A percentile compares a stretch with the other conserved stretches of the same genome.
phyloP scores from a whole-genome alignment of 2,797 vertebrate species.

The Chromis chromis region DNA sequence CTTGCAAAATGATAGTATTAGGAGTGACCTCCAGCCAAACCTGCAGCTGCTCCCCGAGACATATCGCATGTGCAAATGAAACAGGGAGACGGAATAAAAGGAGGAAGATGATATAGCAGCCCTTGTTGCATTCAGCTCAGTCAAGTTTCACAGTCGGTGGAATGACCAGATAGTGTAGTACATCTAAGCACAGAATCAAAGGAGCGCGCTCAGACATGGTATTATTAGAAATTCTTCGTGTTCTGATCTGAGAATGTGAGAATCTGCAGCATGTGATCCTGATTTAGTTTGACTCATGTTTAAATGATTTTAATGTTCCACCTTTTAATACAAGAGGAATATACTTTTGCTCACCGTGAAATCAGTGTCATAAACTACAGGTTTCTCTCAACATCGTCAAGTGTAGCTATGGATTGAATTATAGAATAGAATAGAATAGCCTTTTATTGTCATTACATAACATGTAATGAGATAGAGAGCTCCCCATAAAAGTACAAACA shows the following conservation, averaged over 20 bases:
- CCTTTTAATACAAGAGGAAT: background rate
- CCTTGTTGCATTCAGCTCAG: constrained; percentile 9
- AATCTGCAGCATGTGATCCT: background rate
- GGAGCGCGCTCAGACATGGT: background rate
- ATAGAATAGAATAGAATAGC: too few species aligned
- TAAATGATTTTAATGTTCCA: background rate
- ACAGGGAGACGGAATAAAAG: background rate
- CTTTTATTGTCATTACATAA: too few species aligned
- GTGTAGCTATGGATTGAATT: background rate
- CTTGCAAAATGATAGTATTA: constrained; percentile 39
- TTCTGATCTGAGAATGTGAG: background rate
- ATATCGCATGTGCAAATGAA: background rate
- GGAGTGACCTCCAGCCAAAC: constrained; percentile 48
- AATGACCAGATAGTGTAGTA: background rate
- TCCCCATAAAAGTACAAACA: too few species aligned
- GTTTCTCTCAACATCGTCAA: background rate
- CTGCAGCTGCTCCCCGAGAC: constrained; percentile 23
- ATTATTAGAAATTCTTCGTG: background rate
- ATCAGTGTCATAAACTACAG: background rate
- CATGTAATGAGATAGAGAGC: too few species aligned
- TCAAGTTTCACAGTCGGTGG: background rate
- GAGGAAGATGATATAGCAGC: background rate
- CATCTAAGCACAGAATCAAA: constrained; percentile 5
- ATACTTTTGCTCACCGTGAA: background rate
- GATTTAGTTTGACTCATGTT: background rate